Evolutionary conservation across 2,888 invertebrate genomes (phyloP), one percentile per base, ranked within the genome.

Genomic region (Pachydiplax longipennis): DNA sequence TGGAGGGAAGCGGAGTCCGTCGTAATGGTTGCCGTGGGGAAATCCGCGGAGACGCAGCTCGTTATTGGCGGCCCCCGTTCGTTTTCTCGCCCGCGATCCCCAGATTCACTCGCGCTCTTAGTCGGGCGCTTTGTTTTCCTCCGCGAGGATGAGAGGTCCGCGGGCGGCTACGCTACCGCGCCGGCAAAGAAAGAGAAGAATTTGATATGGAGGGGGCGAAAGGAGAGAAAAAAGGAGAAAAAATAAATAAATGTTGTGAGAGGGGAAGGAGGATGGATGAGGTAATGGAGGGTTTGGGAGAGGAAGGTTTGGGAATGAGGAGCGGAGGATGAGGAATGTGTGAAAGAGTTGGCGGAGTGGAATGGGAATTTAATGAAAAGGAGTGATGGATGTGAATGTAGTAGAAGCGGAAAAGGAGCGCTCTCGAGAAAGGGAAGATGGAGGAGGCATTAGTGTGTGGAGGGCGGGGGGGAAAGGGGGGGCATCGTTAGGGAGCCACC

Each of bases 321-420:
- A 48, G 61, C 15, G 87, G 87, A n/a, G 40, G 65, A 31, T 31
- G 22, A 61, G 87, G 65, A 37, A n/a, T 12, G 87, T 61, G 65
- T 61, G 87, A 37, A 87, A 87, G 87, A 87, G 61, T 87, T 61
- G 22, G 87, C n/a, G 87, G 82, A 25, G 48, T 58, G 87, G 65
- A 87, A 87, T 87, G 87, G 87, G 87, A 87, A 87, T 87, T 87
- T 87, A 61, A 87, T 87, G 87, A 87, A 87, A 87, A 87, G 87
- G 61, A 65, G 87, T 87, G 87, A 87, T 87, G 87, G 87, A 87
- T 87, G 87, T 37, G 87, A 61, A 40, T 35, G 61, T 48, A 61
- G 8, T 87, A 61, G 61, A 61, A 61, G 37, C 87, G 87, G 73
- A 87, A 61, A 35, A 61, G 61, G 40, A 61, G 61, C 65, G 87